Base-by-base conservation (phyloP, 1,140 invertebrate species). In the Zeugodacus cucurbitae region DNA sequence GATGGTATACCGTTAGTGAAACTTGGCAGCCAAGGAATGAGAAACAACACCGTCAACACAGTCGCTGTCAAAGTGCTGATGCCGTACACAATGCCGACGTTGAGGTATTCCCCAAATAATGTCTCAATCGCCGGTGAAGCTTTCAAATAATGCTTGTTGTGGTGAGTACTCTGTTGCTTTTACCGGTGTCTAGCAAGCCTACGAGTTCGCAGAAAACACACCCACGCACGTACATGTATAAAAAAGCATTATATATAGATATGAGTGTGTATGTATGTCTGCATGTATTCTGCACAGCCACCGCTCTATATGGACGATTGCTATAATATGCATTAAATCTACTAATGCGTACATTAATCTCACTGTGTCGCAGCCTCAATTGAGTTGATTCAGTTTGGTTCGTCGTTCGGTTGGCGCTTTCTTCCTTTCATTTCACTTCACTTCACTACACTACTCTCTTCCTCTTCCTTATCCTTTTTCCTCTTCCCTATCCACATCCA, bases 301-400 rank as follows among this genome's bases (percentile, higher is more conserved):
- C 34, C 85, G n/a, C n/a, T n/a, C n/a, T n/a, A n/a, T n/a, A 54
- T 67, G 70, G 26, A 70, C 78, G 59, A 86, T 87, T 29, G 78
- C 67, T 64, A 86, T 88, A 87, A 88, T 86, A 57, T 86, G 88
- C 92, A 93, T 92, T 92, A 93, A 93, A 91, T 93, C 92, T 90
- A 91, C 92, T 93, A 93, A 93, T 93, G 92, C 91, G 91, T 92
- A 90, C 92, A 93, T 93, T 93, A 93, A 93, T 93, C 92, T 92
- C 91, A 29, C 70, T 85, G 89, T 62, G 32, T 29, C 57, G 34
- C 41, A 82, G 74, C 58, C 58, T 87, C 54, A 59, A 87, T 62
- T 62, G 58, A 87, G 58, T 87, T 87, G 85, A 87, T 62, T 59
- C 85, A 41, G 48, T 87, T 87, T 62, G 85, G 85, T 58, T 58